Base-by-base conservation (phyloP, 2,888 invertebrate genomes). In the Pristionchus mayeri region DNA sequence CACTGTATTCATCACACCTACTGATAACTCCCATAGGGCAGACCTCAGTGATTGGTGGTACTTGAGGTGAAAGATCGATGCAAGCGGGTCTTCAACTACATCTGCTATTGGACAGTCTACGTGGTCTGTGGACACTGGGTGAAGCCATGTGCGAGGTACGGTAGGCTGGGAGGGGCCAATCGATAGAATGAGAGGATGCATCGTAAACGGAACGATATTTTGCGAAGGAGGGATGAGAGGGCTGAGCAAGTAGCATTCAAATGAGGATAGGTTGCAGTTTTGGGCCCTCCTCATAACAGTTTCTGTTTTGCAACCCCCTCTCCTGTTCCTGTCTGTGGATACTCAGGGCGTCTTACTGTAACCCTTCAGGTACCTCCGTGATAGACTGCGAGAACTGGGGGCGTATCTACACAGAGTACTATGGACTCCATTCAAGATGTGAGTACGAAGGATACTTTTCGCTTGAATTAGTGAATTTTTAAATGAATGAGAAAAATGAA, bases 81-180 rank as follows among this genome's bases (percentile, higher is more conserved):
- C 34, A 82, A 85, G 3, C 85, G 87, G 27, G 78, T 82, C 9
- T 87, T 88, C 83, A 87, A 90, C 85, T 88, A 87, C 57, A 40
- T 88, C 67, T 89, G 89, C 76, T 88, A 84, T 82, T 87, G 89
- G 40, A 82, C 89, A 50, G 88, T 88, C 48, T 90, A 89, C 85
- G 86, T 89, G 18, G 85, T 90, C 76, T 90, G 89, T 78, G 86
- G 87, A 34, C 87, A 90, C 82, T 90, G 90, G 90, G 82, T 89
- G 27, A 88, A 87, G 24, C 90, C 75, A 2, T 40, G 67, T 83
- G 83, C 54, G 40, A 83, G 54, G 83, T 67, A 50, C 50, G 34
- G 71, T 71, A 67, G 7, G 1, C 3, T n/a, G 16, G 13, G 30
- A 4, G 18, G 13, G 18, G 3, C 3, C 63, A 63, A 63, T 63